Evolutionary conservation across 2,888 invertebrate species (phyloP).

Genomic region (Nephrotoma guestfalica): DNA sequence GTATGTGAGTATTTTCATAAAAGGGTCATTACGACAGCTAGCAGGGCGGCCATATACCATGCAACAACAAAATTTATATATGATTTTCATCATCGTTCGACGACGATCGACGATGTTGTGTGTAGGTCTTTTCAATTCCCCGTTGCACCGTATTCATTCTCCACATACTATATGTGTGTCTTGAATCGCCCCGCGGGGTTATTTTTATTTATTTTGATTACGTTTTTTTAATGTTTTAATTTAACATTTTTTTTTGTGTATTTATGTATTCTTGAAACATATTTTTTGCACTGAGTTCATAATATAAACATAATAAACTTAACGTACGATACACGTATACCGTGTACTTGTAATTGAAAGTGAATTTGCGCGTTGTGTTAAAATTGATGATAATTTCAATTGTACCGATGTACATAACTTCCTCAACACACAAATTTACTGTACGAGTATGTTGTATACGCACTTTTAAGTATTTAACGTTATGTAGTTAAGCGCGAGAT

Average conservation of each 20-base stretch:
- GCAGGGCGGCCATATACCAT: not conserved
- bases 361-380: not conserved
- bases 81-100: not conserved
- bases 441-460: not conserved
- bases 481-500: not conserved
- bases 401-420: not conserved
- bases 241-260: not conserved
- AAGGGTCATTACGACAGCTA: not conserved
- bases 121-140: not conserved
- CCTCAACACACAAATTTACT: not conserved
- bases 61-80: not conserved
- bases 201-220: not conserved
- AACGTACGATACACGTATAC: not conserved
- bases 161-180: not conserved
- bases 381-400: not conserved
- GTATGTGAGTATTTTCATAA: not conserved
- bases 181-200: constrained; percentile 1
- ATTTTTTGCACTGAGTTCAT: not conserved
- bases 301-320: not conserved
- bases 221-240: constrained; percentile 2
- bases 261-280: not conserved
- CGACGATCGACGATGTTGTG: not conserved
- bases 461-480: not conserved
- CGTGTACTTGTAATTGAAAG: not conserved
- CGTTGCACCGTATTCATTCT: not conserved